Evolutionary conservation across 2,113 vertebrate species (phyloP).

Genomic region (Bufo gargarizans): DNA sequence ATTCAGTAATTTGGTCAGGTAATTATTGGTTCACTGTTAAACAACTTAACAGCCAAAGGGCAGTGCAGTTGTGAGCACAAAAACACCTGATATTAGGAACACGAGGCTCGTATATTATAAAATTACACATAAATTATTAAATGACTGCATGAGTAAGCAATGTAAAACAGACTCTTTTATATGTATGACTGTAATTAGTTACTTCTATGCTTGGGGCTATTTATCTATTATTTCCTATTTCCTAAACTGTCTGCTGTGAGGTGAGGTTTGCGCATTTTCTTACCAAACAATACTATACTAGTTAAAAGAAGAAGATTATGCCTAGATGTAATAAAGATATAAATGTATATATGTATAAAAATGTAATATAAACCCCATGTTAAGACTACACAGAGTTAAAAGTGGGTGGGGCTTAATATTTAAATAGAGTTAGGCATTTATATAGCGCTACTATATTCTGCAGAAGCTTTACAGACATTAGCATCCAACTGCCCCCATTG

Average conservation of each 20-base stretch:
- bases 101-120: slow-evolving; percentile 9
- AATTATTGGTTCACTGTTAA: slow-evolving; percentile 51
- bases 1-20: slow-evolving; percentile 45
- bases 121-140: slow-evolving; percentile 44
- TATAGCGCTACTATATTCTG: no score
- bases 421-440: background rate
- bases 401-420: background rate
- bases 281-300: background rate
- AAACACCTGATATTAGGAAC: slow-evolving; percentile 34
- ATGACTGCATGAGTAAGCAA: slow-evolving; percentile 23
- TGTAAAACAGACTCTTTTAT: slow-evolving; percentile 19
- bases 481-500: no score
- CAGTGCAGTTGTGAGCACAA: slow-evolving; percentile 30
- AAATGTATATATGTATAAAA: no score
- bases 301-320: background rate
- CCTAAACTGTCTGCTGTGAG: background rate
- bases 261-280: background rate
- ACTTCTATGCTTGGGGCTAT: slow-evolving; percentile 22
- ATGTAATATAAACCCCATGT: no score
- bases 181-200: slow-evolving; percentile 28
- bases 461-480: no score
- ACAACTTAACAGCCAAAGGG: slow-evolving; percentile 52
- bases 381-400: background rate
- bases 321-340: background rate
- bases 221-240: slow-evolving; percentile 4